These are phyloP conservation scores for Lampris megalopsis DNA, from an alignment of 2,113 vertebrate genomes.

Conservation along the genomic window DNA sequence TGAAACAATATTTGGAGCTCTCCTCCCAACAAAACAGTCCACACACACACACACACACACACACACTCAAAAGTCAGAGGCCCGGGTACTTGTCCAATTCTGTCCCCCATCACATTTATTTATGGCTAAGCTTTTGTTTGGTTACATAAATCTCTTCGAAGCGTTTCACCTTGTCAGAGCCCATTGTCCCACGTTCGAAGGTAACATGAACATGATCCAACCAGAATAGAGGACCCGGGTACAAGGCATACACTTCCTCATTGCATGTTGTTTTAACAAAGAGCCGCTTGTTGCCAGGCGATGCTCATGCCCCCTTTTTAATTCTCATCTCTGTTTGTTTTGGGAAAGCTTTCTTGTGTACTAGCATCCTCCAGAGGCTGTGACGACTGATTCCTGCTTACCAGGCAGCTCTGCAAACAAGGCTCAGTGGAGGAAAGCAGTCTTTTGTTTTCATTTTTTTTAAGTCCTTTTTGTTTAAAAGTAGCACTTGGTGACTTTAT, in stretches of 20 bases:
- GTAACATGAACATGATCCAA: slow-evolving; percentile 28
- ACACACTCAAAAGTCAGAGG: slow-evolving; percentile 1
- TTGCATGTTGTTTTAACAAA: slow-evolving; percentile 38
- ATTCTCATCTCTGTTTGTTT: slow-evolving; percentile 30
- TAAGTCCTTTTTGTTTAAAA: slow-evolving; percentile 9
- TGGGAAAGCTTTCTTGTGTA: slow-evolving; percentile 31
- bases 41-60: not conserved
- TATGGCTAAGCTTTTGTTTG: slow-evolving; percentile 25
- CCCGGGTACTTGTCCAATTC: slow-evolving; percentile 10
- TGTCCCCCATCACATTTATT: slow-evolving; percentile 25
- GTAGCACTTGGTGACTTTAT: slow-evolving; percentile 33
- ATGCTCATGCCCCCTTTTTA: slow-evolving; percentile 7
- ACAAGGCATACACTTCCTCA: slow-evolving; percentile 7
- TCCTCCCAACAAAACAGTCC: slow-evolving; percentile 22
- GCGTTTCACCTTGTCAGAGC: slow-evolving; percentile 29
- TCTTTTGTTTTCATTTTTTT: slow-evolving; percentile 21
- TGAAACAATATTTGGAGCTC: slow-evolving; percentile 46
- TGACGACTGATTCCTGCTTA: slow-evolving; percentile 37
- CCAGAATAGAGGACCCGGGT: slow-evolving; percentile 8
- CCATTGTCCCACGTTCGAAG: slow-evolving; percentile 14
- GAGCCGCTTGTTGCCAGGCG: slow-evolving; percentile 23
- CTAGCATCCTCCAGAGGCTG: slow-evolving; percentile 30
- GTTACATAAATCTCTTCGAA: slow-evolving; percentile 46
- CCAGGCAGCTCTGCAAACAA: slow-evolving; percentile 45
- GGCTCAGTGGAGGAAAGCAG: slow-evolving; percentile 20